A percentile compares a stretch with the other conserved stretches of the same genome.
phyloP scores from a whole-genome alignment of 1,140 invertebrate species.

The Papilio xuthus region DNA sequence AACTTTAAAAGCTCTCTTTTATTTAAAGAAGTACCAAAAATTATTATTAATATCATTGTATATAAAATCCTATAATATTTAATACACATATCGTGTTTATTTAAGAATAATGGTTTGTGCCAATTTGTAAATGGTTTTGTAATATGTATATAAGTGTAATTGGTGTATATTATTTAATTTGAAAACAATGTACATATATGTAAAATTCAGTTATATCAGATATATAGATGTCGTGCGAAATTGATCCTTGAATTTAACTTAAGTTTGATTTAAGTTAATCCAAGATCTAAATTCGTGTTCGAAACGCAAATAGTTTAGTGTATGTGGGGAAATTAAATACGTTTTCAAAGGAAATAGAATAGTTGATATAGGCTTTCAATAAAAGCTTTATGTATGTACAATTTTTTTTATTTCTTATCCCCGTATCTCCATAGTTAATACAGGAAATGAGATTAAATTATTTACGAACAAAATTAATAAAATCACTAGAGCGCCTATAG shows the following conservation, averaged over 20 bases:
- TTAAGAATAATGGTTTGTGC: neutral
- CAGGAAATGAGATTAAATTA: too few species aligned
- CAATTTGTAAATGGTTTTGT: neutral
- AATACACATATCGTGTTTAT: neutral
- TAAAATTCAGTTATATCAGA: neutral
- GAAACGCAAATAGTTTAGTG: neutral
- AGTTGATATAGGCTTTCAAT: constrained; percentile 10
- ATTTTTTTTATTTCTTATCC: neutral
- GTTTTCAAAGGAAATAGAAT: neutral
- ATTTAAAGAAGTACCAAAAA: neutral
- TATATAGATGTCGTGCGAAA: neutral
- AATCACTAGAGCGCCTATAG: too few species aligned
- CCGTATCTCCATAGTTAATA: neutral
- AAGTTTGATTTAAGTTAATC: neutral
- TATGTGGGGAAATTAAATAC: constrained; percentile 17
- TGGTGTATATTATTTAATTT: neutral
- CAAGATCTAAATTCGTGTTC: neutral
- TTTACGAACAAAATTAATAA: too few species aligned
- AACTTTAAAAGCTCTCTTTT: neutral
- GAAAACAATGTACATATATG: neutral
- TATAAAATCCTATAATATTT: neutral
- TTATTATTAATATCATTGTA: neutral
- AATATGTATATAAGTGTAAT: neutral
- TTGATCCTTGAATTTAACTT: constrained; percentile 5
- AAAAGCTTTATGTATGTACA: neutral